phyloP scores from a whole-genome alignment of 1,140 invertebrate genomes.

The Hetaerina americana region DNA sequence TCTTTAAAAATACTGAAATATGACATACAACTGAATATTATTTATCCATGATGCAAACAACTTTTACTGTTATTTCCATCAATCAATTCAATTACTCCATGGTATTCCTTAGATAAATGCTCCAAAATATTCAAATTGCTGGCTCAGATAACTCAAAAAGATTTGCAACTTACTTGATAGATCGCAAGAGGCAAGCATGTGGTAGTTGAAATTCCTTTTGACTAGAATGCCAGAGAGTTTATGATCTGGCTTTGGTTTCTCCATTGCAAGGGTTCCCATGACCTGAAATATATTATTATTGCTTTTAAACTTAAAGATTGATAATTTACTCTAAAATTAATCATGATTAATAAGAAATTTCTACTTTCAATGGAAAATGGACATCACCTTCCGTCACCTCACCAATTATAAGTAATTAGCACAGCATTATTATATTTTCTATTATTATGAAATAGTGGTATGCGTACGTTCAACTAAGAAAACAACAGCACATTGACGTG shows the following conservation, averaged over 20 bases:
- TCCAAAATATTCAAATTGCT: too few relatives aligned
- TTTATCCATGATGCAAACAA: too few relatives aligned
- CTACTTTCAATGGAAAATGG: background rate
- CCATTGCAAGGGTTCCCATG: slow-evolving; percentile 80
- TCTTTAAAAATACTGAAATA: too few relatives aligned
- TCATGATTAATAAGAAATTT: background rate
- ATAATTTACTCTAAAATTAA: background rate
- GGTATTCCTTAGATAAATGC: too few relatives aligned
- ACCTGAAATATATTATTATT: slow-evolving; percentile 35
- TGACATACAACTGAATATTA: too few relatives aligned
- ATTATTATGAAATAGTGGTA: too few relatives aligned
- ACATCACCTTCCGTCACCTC: too few relatives aligned
- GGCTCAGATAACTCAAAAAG: background rate
- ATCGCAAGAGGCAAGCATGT: slow-evolving; percentile 82
- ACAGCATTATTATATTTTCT: too few relatives aligned
- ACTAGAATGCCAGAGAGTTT: slow-evolving; percentile 86
- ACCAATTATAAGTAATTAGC: background rate
- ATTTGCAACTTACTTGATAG: slow-evolving; percentile 54
- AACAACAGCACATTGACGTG: slow-evolving; percentile 12
- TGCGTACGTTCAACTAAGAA: background rate
- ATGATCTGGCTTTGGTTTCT: slow-evolving; percentile 62
- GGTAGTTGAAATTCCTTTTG: slow-evolving; percentile 97
- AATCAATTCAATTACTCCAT: too few relatives aligned
- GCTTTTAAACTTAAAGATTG: background rate
- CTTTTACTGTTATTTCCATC: too few relatives aligned